Evolutionary conservation across 2,113 vertebrate species (phyloP), one percentile per base, ranked within the genome.

Genomic region (Peromyscus californicus): DNA sequence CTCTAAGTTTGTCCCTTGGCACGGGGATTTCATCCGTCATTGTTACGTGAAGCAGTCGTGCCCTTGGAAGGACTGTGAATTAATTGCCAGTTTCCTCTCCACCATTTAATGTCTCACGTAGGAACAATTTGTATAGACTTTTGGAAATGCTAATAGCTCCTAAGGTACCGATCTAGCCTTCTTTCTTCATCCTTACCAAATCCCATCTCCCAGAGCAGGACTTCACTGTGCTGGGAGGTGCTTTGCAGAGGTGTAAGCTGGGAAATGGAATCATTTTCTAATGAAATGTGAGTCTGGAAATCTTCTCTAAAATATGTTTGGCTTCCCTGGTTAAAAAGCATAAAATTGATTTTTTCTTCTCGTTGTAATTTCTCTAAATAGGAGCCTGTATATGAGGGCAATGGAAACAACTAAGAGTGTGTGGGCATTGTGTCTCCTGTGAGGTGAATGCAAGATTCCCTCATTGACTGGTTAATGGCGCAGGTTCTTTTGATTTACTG

Each of bases 81-180:
- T 97, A 96, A 98, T 95, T 93, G 92, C 87, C 61, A 74, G 78
- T 94, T 94, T 97, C 95, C 91, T 93, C 94, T 96, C 92, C 65
- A 92, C 86, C 95, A 90, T 95, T 91, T 93, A 97, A 97, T 94
- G 93, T 88, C 83, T 95, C 97, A 96, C 95, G 92, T 33, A 97
- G 97, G 96, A 97, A 82, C 82, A 90, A 91, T 97, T 95, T 48
- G 57, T 93, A 36, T 96, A 86, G 94, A 48, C 79, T 86, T 94
- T 96, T 96, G 89, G 93, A 97, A 97, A 97, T 94, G 90, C 96
- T 97, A 97, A 97, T 67, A 51, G 59, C 89, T 97, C 95, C 94
- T 96, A 61, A 90, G 97, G 90, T 95, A 85, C 86, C 96, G 45
- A 78, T 78, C 95, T 96, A 63, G 63, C 48, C 75, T 61, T 74